Evolutionary conservation across 2,797 vertebrate genomes (phyloP).

Genomic region (Threskiornis aethiopicus): DNA sequence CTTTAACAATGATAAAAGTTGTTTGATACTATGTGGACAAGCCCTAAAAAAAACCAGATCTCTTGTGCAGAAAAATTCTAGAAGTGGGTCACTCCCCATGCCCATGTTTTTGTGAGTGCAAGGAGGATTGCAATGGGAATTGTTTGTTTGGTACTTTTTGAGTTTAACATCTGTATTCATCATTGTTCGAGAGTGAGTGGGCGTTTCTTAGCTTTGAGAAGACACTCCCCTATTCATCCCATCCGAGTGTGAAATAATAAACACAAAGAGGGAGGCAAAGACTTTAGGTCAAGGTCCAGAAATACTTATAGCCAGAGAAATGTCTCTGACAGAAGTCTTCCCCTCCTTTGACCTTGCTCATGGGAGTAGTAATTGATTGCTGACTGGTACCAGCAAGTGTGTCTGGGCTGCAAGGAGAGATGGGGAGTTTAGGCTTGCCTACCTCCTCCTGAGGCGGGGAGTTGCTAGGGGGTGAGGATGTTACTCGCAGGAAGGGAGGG

Average conservation of each 20-base stretch:
- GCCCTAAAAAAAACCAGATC: not conserved
- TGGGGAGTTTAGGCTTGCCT: not conserved
- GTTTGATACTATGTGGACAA: not conserved
- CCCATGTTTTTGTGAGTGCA: not conserved
- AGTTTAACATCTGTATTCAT: not conserved
- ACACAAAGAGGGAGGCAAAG: not conserved
- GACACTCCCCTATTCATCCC: not conserved
- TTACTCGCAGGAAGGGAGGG: not conserved
- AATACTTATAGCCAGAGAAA: not conserved
- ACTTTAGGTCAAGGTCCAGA: not conserved
- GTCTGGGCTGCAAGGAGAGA: not conserved
- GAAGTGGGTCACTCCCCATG: not conserved
- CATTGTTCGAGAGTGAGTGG: not conserved
- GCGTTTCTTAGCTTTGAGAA: not conserved
- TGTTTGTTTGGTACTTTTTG: not conserved
- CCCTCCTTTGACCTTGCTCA: not conserved
- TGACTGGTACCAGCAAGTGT: not conserved
- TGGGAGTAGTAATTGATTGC: not conserved
- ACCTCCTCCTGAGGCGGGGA: not conserved
- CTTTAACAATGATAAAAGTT: not conserved
- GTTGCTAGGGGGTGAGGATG: rapidly evolving
- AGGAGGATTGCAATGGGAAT: not conserved
- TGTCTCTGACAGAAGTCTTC: not conserved
- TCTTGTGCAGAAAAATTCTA: not conserved
- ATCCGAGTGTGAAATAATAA: not conserved